These are phyloP conservation scores for Paedocypris micromegethes DNA, from an alignment of 2,797 vertebrate genomes.

Conservation along the genomic window DNA sequence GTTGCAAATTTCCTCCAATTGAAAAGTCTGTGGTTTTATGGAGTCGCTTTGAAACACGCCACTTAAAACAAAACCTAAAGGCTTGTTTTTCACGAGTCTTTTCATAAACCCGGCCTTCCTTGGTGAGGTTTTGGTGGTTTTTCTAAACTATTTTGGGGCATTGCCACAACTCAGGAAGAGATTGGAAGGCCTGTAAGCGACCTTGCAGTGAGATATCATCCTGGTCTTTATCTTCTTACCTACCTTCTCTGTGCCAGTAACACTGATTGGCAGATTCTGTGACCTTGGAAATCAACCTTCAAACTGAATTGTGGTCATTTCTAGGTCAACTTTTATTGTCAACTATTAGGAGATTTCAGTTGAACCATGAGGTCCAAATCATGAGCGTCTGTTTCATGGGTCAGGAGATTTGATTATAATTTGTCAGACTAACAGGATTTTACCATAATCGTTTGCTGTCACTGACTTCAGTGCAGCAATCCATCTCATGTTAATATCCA, in stretches of 20 bases:
- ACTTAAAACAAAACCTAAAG: slow-evolving; percentile 38
- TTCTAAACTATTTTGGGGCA: slow-evolving; percentile 43
- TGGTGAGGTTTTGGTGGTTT: slow-evolving; percentile 41
- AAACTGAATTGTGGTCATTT: too few species aligned
- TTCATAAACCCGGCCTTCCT: slow-evolving; percentile 34
- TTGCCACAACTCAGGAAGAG: slow-evolving; percentile 41
- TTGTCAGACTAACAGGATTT: slow-evolving; percentile 15
- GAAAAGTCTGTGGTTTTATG: slow-evolving; percentile 13
- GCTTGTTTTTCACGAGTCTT: slow-evolving; percentile 35
- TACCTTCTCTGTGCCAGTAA: slow-evolving; percentile 26
- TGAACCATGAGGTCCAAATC: slow-evolving; percentile 23
- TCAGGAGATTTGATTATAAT: slow-evolving; percentile 30
- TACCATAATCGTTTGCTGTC: slow-evolving; percentile 44
- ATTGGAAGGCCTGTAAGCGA: slow-evolving; percentile 46
- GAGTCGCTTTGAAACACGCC: slow-evolving; percentile 25
- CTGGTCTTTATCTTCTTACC: slow-evolving; percentile 3
- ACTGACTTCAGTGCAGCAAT: slow-evolving; percentile 34
- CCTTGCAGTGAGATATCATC: slow-evolving; percentile 41
- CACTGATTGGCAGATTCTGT: not conserved
- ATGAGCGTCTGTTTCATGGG: slow-evolving; percentile 33
- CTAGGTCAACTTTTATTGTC: too few species aligned
- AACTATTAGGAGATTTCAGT: slow-evolving; percentile 34
- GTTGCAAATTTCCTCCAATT: not conserved
- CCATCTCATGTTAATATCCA: slow-evolving; percentile 25
- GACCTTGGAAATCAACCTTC: too few species aligned